Conservation (phyloP, 2,888 invertebrate species). For the Caenorhabditis sinica region DNA sequence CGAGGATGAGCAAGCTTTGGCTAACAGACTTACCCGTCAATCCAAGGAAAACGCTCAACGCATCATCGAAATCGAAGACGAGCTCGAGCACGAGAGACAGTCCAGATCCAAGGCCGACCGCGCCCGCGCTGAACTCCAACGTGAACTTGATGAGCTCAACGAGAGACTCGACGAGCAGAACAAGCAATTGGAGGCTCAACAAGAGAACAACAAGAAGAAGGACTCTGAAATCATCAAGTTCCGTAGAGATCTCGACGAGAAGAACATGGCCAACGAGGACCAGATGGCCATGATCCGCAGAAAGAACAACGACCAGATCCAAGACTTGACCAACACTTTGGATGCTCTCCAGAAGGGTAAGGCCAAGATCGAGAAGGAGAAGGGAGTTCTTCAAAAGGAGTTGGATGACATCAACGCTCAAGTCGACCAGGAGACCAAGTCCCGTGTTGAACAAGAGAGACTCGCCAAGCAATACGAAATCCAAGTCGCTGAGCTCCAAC, state of each 20-base stretch:
- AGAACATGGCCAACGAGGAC: conserved; percentile 95
- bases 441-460: conserved; percentile 80
- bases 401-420: conserved; percentile 80
- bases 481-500: conserved; percentile 94
- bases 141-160: conserved; percentile 94
- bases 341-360: conserved; percentile 99
- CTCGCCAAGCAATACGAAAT: conserved; percentile 81
- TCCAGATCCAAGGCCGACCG: conserved; percentile 89
- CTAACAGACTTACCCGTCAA: conserved; percentile 97
- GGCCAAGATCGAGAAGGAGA: conserved; percentile 86
- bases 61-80: conserved; percentile 99
- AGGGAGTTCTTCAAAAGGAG: conserved; percentile 78
- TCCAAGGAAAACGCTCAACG: conserved; percentile 97
- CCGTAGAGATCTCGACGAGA: conserved; percentile 97
- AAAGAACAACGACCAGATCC: conserved; percentile 99
- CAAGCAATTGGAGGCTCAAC: conserved; percentile 87
- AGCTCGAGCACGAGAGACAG: conserved; percentile 93
- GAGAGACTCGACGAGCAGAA: conserved; percentile 90
- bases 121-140: conserved; percentile 96
- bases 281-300: conserved; percentile 97
- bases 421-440: conserved; percentile 80
- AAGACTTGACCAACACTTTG: conserved; percentile 99
- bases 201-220: conserved; percentile 98
- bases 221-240: conserved; percentile 99
- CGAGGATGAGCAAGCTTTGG: conserved; percentile 98